Conservation (phyloP, 1,140 invertebrate species). For the Platorchestia sp. region DNA sequence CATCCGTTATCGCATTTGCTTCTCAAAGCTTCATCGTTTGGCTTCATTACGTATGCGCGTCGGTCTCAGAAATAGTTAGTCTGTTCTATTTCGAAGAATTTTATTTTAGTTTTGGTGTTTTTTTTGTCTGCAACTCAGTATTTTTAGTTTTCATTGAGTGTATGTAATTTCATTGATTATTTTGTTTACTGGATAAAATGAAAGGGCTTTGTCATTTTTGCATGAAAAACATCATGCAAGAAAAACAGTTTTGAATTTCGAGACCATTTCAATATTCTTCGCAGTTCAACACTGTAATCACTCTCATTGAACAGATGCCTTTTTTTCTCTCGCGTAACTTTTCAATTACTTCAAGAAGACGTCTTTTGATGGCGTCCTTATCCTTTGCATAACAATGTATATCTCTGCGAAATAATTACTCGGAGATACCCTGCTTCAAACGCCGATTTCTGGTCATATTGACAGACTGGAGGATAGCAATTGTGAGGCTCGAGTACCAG, state of each 20-base stretch:
- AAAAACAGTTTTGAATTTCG: background rate
- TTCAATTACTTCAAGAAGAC: background rate
- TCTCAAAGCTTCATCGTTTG: background rate
- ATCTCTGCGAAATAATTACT: background rate
- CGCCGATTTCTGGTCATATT: constrained; percentile 13
- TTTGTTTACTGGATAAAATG: background rate
- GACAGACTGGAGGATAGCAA: background rate
- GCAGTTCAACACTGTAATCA: background rate
- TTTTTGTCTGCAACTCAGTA: too few species aligned
- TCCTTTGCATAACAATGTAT: background rate
- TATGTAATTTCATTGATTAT: too few species aligned
- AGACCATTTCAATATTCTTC: too few species aligned
- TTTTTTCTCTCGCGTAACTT: background rate
- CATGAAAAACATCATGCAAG: background rate
- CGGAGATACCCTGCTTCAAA: background rate
- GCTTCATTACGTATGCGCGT: background rate
- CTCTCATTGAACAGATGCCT: background rate
- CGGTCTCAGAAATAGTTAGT: background rate
- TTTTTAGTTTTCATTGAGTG: too few species aligned
- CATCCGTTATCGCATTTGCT: background rate
- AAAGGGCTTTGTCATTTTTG: background rate
- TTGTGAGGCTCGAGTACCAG: background rate
- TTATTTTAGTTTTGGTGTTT: too few species aligned
- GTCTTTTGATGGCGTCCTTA: background rate
- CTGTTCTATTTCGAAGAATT: too few species aligned